Evolutionary conservation across 2,888 invertebrate species (phyloP).

Genomic region (Euzophera pinguis): DNA sequence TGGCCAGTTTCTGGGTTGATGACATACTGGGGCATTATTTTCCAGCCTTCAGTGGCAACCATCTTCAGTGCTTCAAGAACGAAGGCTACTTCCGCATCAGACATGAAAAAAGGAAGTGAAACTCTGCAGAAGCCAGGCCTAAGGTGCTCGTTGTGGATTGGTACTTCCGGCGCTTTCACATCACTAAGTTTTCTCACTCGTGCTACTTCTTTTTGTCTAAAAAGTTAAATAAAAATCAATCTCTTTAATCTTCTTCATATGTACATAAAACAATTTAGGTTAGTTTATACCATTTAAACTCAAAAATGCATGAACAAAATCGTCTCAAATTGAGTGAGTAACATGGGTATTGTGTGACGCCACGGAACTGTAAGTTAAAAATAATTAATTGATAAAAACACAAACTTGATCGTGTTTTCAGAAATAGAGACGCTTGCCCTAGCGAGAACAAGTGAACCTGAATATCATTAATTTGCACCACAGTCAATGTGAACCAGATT

Average conservation of each 20-base stretch:
- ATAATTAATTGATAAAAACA: no score
- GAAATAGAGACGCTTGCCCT: no score
- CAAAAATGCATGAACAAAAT: no score
- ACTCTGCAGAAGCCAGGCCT: slow-evolving; percentile 93
- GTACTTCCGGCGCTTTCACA: slow-evolving; percentile 62
- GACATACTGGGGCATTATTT: slow-evolving; percentile 91
- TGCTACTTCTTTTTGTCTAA: slow-evolving; percentile 69
- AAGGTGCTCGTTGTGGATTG: slow-evolving; percentile 83
- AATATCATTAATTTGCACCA: no score
- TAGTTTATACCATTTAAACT: no score
- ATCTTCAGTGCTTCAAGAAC: slow-evolving; percentile 91
- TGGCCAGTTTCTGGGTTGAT: slow-evolving; percentile 94
- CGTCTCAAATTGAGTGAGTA: no score
- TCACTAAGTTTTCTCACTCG: slow-evolving; percentile 64
- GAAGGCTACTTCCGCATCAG: slow-evolving; percentile 88
- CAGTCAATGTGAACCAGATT: neutral
- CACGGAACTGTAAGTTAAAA: no score
- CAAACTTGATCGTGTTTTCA: no score
- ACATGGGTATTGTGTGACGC: no score
- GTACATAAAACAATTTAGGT: no score
- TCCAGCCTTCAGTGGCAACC: slow-evolving; percentile 94
- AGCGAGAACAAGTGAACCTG: no score
- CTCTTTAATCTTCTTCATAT: no score
- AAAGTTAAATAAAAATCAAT: slow-evolving; percentile 27
- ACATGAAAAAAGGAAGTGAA: slow-evolving; percentile 91